Evolutionary conservation across 2,888 invertebrate species (phyloP), one percentile per base, ranked within the genome.

Genomic region (Ochropleura leucogaster): DNA sequence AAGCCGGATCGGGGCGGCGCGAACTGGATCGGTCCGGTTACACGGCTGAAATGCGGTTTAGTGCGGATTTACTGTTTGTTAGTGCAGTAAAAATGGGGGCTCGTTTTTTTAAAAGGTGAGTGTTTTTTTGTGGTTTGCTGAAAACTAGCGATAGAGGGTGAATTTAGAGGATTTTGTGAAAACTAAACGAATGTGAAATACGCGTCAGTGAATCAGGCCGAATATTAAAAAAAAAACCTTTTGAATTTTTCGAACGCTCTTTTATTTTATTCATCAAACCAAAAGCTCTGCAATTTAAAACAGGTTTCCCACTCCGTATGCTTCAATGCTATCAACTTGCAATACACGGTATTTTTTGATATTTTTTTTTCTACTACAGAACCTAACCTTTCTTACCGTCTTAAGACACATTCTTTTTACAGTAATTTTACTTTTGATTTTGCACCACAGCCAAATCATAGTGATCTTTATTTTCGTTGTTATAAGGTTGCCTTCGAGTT

Each of bases 1-100:
- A 70, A 59, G 46, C 79, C 79, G 80, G 83, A 74, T 80, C 70
- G 79, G 79, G 79, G 79, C 47, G 75, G 80, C 64, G 75, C 67
- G 86, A 81, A 84, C 86, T 83, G 65, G 77, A 84, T 79, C 72
- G 82, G 40, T 47, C 82, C 85, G 80, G 87, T 86, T 88, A 78
- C 74, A 89, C 80, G 85, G 82, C 84, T 71, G 68, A 82, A 88
- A 83, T 86, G 83, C 85, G 83, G 87, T 80, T 85, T 83, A 72
- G 65, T 68, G 69, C 75, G 77, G 87, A 84, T 88, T 88, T 82
- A 72, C 66, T 80, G 75, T 71, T 77, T 83, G 82, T 74, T 85
- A 74, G 83, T 69, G 74, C 77, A 78, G 79, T n/a, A 79, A 72
- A 74, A 77, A 74, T 73, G 72, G 63, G 55, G 40, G n/a, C 30